These are phyloP conservation scores for Mus caroli DNA, from an alignment of 2,797 vertebrate species.

Conservation along the genomic window DNA sequence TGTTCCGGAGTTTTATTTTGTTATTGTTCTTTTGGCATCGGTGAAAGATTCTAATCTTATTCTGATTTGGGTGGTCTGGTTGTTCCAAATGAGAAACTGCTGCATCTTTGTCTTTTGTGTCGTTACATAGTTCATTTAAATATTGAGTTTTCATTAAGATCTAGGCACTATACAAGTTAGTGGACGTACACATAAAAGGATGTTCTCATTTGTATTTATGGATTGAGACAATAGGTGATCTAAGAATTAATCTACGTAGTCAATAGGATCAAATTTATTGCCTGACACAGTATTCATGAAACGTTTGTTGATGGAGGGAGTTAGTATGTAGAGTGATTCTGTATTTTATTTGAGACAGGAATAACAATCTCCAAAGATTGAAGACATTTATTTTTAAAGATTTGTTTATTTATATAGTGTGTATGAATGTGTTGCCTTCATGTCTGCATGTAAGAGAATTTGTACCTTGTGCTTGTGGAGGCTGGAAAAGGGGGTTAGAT, in stretches of 20 bases:
- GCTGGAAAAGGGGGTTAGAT: background rate
- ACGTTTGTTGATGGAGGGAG: constrained; percentile 20
- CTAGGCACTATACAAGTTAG: constrained; percentile 18
- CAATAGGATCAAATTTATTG: background rate
- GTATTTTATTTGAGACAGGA: constrained; percentile 20
- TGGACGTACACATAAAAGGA: background rate
- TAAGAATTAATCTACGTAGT: constrained; percentile 47
- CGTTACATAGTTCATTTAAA: background rate
- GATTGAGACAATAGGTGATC: constrained; percentile 1
- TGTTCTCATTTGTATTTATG: background rate
- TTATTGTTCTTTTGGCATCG: background rate
- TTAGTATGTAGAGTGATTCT: background rate
- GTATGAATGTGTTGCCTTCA: background rate
- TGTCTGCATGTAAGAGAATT: background rate
- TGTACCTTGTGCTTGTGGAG: background rate
- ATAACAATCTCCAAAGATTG: constrained; percentile 4
- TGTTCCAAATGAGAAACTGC: background rate
- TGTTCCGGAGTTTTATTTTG: background rate
- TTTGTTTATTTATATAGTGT: background rate
- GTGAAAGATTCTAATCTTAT: constrained; percentile 40
- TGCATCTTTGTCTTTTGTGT: constrained; percentile 21
- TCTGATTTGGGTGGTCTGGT: constrained; percentile 17
- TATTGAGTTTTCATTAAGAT: constrained; percentile 41
- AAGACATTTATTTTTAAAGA: background rate
- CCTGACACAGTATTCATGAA: background rate